Conservation (phyloP, 2,797 vertebrate species). For the Ceryle rudis region DNA sequence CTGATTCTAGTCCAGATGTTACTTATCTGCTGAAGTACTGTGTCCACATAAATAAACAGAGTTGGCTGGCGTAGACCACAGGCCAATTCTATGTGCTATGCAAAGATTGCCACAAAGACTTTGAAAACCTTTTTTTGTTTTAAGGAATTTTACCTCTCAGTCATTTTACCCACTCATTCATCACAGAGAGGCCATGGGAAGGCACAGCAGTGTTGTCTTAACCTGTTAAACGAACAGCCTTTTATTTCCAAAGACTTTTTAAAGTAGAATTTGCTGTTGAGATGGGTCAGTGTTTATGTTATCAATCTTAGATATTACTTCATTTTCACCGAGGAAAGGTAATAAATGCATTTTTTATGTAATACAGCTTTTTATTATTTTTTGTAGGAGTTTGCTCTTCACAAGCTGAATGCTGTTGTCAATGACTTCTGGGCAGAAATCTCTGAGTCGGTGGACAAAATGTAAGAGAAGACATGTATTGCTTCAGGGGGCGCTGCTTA, state of each 20-base stretch:
- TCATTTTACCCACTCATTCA: neutral
- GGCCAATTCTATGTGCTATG: neutral
- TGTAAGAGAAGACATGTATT: conserved; percentile 84
- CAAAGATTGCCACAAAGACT: neutral
- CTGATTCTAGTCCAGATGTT: neutral
- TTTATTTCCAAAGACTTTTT: neutral
- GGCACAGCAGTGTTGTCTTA: neutral
- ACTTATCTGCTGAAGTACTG: neutral
- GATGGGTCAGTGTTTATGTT: neutral
- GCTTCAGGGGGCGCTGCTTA: neutral
- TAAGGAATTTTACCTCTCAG: neutral
- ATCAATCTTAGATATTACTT: neutral
- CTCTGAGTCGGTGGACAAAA: conserved; percentile 99
- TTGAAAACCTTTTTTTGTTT: neutral
- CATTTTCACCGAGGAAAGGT: neutral
- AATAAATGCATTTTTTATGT: neutral
- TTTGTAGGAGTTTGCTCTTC: conserved; percentile 95
- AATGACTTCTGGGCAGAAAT: conserved; percentile 99
- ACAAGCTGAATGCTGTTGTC: conserved; percentile 95
- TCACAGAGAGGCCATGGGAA: neutral
- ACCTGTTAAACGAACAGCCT: neutral
- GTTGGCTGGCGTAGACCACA: neutral
- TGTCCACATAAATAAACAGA: neutral
- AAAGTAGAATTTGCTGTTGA: neutral
- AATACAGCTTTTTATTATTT: conserved; percentile 1